These are phyloP conservation scores for Rhinoraja longicauda DNA, from an alignment of 2,797 vertebrate species.

Conservation along the genomic window DNA sequence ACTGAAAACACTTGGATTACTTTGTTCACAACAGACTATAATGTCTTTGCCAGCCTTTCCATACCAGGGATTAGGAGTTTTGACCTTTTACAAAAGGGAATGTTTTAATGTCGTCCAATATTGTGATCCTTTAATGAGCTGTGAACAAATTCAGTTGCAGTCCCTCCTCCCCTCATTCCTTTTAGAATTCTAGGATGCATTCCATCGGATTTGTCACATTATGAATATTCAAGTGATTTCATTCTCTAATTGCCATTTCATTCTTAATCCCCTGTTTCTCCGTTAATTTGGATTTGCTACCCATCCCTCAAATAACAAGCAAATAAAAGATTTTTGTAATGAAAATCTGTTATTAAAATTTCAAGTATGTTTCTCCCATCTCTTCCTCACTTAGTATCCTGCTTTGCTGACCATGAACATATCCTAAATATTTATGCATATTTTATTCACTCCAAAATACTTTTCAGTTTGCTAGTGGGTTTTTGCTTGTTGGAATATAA, in stretches of 20 bases:
- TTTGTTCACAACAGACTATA: neutral
- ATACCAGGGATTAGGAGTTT: neutral
- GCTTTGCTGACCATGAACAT: neutral
- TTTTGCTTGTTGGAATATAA: neutral
- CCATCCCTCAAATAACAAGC: neutral
- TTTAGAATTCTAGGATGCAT: conserved; percentile 26
- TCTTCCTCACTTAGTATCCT: neutral
- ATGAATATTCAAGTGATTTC: conserved; percentile 19
- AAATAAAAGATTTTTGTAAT: neutral
- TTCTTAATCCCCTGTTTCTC: neutral
- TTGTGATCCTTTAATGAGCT: conserved; percentile 14
- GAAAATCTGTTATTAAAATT: conserved; percentile 1
- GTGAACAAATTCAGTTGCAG: conserved; percentile 20
- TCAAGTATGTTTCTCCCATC: neutral
- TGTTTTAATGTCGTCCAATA: neutral
- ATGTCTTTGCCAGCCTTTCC: neutral
- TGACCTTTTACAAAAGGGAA: neutral
- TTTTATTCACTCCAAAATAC: neutral
- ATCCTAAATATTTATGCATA: neutral
- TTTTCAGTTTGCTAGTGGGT: neutral
- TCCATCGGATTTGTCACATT: conserved; percentile 2
- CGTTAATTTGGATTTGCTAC: neutral
- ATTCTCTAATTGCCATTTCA: conserved; percentile 1
- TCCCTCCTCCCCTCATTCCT: conserved; percentile 1
- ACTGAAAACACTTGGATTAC: neutral